Evolutionary conservation across 2,113 vertebrate genomes (phyloP).

Genomic region (Corythoichthys intestinalis): DNA sequence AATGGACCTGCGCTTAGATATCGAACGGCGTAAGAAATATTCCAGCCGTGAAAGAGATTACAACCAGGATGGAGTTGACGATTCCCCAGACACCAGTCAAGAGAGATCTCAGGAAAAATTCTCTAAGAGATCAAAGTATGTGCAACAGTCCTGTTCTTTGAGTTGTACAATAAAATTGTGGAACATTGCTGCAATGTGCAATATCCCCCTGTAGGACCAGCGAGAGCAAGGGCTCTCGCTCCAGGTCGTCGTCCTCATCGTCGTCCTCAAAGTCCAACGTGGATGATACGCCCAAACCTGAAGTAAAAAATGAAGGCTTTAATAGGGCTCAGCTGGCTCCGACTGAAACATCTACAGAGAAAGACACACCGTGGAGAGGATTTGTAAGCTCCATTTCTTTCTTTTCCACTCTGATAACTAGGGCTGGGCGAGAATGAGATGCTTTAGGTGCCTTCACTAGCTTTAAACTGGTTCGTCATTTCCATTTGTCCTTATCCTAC

Average conservation of each 20-base stretch:
- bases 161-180: background rate
- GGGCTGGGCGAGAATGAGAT: background rate
- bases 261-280: constrained; percentile 71
- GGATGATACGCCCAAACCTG: constrained; percentile 75
- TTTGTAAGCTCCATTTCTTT: constrained; percentile 79
- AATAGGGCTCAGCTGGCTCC: constrained; percentile 78
- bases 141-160: constrained; percentile 7
- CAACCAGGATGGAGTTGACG: constrained; percentile 80
- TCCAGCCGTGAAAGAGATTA: constrained; percentile 79
- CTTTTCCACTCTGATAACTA: background rate
- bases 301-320: constrained; percentile 78
- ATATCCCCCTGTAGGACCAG: constrained; percentile 76
- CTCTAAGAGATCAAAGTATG: constrained; percentile 83
- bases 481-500: no score
- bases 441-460: background rate
- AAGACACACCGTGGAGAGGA: constrained; percentile 76
- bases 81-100: constrained; percentile 79
- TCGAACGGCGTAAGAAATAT: constrained; percentile 94
- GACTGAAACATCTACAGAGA: constrained; percentile 76
- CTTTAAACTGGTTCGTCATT: background rate
- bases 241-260: constrained; percentile 87
- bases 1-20: constrained; percentile 92
- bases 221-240: constrained; percentile 83
- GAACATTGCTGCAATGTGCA: background rate
- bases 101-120: constrained; percentile 84